Evolutionary conservation across 2,797 vertebrate genomes (phyloP).

Genomic region (Taeniopygia guttata): DNA sequence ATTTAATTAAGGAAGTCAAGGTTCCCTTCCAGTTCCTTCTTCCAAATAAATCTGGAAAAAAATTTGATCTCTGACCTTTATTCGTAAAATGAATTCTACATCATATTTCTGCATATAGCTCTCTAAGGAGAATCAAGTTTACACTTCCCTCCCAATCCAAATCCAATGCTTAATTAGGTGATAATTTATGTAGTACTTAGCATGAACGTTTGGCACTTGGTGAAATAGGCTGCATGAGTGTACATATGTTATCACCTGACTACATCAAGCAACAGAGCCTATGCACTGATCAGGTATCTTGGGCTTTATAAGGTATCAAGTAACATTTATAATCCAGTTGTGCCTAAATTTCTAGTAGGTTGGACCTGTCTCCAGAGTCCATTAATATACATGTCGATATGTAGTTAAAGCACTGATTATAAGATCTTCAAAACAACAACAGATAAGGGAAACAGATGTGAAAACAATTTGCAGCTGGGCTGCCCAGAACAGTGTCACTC

Average conservation of each 20-base stretch:
- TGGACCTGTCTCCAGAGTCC: slow-evolving; percentile 58
- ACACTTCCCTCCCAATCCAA: slow-evolving; percentile 71
- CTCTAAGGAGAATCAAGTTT: slow-evolving; percentile 81
- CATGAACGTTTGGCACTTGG: slow-evolving; percentile 76
- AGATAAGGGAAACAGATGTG: slow-evolving; percentile 59
- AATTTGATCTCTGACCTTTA: slow-evolving; percentile 71
- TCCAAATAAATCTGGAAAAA: slow-evolving; percentile 32
- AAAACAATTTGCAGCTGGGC: background rate
- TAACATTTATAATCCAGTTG: slow-evolving; percentile 70
- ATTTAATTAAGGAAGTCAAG: slow-evolving; percentile 40
- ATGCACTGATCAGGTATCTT: slow-evolving; percentile 62
- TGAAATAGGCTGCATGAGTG: slow-evolving; percentile 69
- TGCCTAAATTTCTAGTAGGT: slow-evolving; percentile 64
- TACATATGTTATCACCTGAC: slow-evolving; percentile 77
- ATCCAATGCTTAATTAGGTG: slow-evolving; percentile 80
- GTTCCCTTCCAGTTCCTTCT: slow-evolving; percentile 22
- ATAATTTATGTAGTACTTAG: slow-evolving; percentile 83
- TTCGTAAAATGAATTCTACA: slow-evolving; percentile 76
- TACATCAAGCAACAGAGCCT: slow-evolving; percentile 68
- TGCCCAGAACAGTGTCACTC: background rate
- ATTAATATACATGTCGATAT: slow-evolving; percentile 49
- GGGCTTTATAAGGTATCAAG: slow-evolving; percentile 73
- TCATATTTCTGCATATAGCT: slow-evolving; percentile 77
- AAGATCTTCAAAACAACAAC: slow-evolving; percentile 48
- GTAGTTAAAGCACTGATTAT: slow-evolving; percentile 37